Base-by-base conservation (phyloP, 2,113 vertebrate genomes). In the Leuciscus idus region DNA sequence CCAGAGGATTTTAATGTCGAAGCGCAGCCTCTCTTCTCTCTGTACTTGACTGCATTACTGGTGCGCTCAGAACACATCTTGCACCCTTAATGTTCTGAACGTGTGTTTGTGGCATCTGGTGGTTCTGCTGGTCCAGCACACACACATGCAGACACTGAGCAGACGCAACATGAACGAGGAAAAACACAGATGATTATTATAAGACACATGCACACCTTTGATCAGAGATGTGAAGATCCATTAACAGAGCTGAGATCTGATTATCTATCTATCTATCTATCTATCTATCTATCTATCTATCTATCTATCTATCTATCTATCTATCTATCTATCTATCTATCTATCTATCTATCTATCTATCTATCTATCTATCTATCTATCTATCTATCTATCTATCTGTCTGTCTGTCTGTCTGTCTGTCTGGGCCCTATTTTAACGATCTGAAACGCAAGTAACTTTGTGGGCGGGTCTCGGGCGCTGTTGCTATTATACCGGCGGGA, bases 171-270 rank as follows among this genome's bases (percentile, higher is more conserved):
- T 23, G 15, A 36, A 19, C 3, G 33, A 73, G 66, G 48, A 84
- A 57, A 74, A 84, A 21, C 9, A 59, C 48, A n/a, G 19, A 26
- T 39, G 43, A 81, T 46, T 28, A 86, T 66, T 50, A n/a, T n/a
- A 21, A 39, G 23, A 68, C 26, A 84, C 12, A 61, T n/a, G 2
- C 13, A 59, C 52, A 28, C 36, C 85, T 86, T 86, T 86, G 79
- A 86, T 86, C 79, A 75, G 28, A 64, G 57, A 83, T 30, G 55
- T 46, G 39, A 81, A 64, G 76, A 30, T 72, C 76, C 64, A 70
- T 81, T 86, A 86, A 28, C 33, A 81, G 39, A 21, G 17, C 61
- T 28, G 26, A 59, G 10, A 39, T 79, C 50, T 59, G 28, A 11
- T 79, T 68, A 0, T 64, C n/a, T 66, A 2, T 66, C 62, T 3